Evolutionary conservation across 2,113 vertebrate genomes (phyloP).

Genomic region (Archilochus colubris): DNA sequence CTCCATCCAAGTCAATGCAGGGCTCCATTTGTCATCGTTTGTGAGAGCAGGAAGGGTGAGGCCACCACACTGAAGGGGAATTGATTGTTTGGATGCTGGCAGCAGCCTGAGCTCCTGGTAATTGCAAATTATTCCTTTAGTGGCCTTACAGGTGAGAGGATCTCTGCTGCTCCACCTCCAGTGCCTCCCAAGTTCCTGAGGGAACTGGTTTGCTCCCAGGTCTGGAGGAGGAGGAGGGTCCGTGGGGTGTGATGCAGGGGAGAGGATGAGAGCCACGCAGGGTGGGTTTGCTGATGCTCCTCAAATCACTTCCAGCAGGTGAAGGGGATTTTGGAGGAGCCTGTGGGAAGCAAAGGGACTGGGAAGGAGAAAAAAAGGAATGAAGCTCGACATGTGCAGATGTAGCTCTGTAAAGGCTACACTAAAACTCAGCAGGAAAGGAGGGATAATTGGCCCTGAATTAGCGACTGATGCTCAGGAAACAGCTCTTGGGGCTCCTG

Average conservation of each 20-base stretch:
- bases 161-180: neutral
- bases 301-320: neutral
- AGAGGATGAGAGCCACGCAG: accelerated
- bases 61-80: neutral
- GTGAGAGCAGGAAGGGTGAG: neutral
- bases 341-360: neutral
- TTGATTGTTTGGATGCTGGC: neutral
- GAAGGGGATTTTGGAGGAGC: neutral
- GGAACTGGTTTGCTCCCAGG: neutral
- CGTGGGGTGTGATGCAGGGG: accelerated
- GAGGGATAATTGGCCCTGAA: neutral
- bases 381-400: neutral
- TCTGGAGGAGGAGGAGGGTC: neutral
- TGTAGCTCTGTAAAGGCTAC: neutral
- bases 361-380: neutral
- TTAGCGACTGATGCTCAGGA: neutral
- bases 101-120: neutral
- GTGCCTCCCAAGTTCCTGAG: neutral
- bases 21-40: neutral
- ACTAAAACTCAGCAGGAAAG: accelerated
- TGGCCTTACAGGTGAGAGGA: accelerated
- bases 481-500: neutral
- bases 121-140: neutral
- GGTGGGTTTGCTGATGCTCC: neutral
- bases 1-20: neutral